phyloP scores from a whole-genome alignment of 2,888 invertebrate genomes.

The Elysia crispata region DNA sequence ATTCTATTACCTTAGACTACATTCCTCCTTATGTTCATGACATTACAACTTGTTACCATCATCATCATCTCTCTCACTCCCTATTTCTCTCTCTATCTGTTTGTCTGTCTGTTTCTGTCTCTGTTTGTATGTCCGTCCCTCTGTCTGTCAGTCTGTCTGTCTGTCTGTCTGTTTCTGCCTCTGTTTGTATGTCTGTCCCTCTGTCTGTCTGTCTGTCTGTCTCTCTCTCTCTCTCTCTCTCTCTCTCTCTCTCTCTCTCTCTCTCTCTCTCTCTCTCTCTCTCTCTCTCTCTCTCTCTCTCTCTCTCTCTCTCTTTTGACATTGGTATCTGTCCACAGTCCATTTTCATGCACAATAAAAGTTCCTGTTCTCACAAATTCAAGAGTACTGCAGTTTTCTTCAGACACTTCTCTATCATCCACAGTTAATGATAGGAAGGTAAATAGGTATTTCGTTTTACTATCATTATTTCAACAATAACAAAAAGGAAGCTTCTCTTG shows the following conservation, averaged over 20 bases:
- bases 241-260: conserved; percentile 1
- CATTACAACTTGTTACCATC: no score
- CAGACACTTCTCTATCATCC: no score
- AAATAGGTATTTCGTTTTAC: no score
- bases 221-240: conserved; percentile 29
- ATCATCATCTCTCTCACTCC: not conserved
- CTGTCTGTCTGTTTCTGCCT: no score
- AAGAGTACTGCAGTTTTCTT: no score
- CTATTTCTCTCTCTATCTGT: not conserved
- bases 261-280: not conserved
- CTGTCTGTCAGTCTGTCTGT: not conserved
- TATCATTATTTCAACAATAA: no score
- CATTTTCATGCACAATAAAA: not conserved
- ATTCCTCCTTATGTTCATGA: no score
- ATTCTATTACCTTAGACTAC: no score
- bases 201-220: not conserved
- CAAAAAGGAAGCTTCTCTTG: no score
- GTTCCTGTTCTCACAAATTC: no score
- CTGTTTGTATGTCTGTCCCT: not conserved
- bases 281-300: conserved; percentile 3
- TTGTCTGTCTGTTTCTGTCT: not conserved
- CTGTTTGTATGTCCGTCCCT: not conserved
- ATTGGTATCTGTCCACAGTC: not conserved
- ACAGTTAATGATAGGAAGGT: no score
- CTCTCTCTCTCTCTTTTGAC: not conserved